Conservation (phyloP, 2,888 invertebrate genomes). For the Epicampocera succincta region DNA sequence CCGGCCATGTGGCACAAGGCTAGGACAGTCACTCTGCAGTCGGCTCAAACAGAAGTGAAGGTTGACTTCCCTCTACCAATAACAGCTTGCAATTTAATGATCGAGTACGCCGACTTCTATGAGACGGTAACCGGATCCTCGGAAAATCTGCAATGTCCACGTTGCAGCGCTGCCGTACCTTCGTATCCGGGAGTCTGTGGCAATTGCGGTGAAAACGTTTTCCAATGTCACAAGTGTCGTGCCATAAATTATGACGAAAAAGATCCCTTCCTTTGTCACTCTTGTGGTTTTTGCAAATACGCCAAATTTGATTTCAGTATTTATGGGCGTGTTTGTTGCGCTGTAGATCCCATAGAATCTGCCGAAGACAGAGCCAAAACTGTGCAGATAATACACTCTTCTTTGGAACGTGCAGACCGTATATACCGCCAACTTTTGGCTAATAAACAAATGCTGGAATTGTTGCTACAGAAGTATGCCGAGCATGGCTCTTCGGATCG, state of each 20-base stretch:
- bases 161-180: conserved; percentile 97
- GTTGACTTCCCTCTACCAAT: conserved; percentile 98
- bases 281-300: conserved; percentile 99
- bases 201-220: conserved; percentile 95
- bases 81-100: conserved; percentile 98
- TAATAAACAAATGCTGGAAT: conserved; percentile 94
- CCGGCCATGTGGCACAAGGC: conserved; percentile 99
- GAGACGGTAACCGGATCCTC: conserved; percentile 95
- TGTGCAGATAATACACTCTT: conserved; percentile 92
- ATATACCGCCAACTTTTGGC: conserved; percentile 95
- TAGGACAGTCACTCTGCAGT: conserved; percentile 93
- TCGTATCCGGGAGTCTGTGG: conserved; percentile 98
- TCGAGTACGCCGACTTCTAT: conserved; percentile 98
- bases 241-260: conserved; percentile 99
- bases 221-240: conserved; percentile 99
- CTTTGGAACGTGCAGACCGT: conserved; percentile 96
- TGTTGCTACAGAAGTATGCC: conserved; percentile 91
- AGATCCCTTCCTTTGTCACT: conserved; percentile 99
- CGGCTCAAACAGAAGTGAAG: conserved; percentile 97
- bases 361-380: conserved; percentile 98
- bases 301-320: conserved; percentile 98
- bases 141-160: conserved; percentile 96
- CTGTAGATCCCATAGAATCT: conserved; percentile 98
- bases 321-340: conserved; percentile 95
- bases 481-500: conserved; percentile 90